These are phyloP conservation scores for Homarus americanus DNA, from an alignment of 1,140 invertebrate species.

Conservation along the genomic window DNA sequence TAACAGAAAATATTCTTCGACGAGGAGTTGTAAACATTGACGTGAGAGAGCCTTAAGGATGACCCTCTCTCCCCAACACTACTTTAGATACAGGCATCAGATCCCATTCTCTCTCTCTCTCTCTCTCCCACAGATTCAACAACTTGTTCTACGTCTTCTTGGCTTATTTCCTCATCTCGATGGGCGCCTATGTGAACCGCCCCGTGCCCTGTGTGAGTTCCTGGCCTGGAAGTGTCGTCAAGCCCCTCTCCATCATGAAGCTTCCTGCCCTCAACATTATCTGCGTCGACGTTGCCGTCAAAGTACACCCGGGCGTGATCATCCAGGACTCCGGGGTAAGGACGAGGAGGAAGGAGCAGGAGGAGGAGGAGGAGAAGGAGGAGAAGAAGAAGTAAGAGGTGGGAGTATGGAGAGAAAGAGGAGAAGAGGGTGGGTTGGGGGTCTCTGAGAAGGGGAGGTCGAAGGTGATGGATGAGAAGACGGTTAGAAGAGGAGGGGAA, in stretches of 20 bases:
- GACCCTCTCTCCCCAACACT: too few species aligned
- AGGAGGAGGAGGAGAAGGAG: background rate
- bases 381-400: slow-evolving; percentile 19
- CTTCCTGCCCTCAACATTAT: slow-evolving; percentile 74
- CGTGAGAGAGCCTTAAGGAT: too few species aligned
- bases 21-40: too few species aligned
- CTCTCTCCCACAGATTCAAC: slow-evolving; percentile 87
- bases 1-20: too few species aligned
- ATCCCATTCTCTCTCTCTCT: too few species aligned
- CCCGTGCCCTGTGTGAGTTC: slow-evolving; percentile 83
- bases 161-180: slow-evolving; percentile 92
- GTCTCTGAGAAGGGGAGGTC: background rate
- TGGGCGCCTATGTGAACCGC: slow-evolving; percentile 91
- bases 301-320: slow-evolving; percentile 51
- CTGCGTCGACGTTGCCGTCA: slow-evolving; percentile 73
- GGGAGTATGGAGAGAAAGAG: slow-evolving; percentile 20
- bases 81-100: too few species aligned
- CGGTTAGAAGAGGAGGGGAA: too few species aligned
- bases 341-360: background rate
- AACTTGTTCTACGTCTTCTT: slow-evolving; percentile 93
- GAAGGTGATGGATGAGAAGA: background rate
- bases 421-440: slow-evolving; percentile 11
- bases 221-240: background rate
- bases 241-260: slow-evolving; percentile 53
- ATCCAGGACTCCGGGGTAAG: slow-evolving; percentile 58